These are phyloP conservation scores for Mycteria americana DNA, from an alignment of 2,797 vertebrate species.

Conservation along the genomic window DNA sequence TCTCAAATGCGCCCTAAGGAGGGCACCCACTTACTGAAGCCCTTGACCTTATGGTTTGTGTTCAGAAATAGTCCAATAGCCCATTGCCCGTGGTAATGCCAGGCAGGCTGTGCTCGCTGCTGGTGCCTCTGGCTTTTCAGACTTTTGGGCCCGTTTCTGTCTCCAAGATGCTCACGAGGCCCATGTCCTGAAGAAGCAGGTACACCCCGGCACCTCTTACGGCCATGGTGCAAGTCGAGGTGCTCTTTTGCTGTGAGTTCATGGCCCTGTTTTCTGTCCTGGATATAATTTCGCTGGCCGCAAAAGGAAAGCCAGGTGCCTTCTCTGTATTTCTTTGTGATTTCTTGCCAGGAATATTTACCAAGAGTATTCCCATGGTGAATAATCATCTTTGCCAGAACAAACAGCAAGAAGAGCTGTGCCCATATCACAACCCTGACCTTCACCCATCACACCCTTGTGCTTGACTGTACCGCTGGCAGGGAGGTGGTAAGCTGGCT, in stretches of 20 bases:
- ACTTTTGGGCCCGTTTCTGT: background rate
- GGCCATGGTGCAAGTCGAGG: rapidly evolving
- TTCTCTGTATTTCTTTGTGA: background rate
- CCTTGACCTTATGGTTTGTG: background rate
- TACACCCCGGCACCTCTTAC: background rate
- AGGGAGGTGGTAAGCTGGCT: background rate
- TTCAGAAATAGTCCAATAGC: background rate
- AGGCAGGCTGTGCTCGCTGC: background rate
- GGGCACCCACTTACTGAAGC: background rate
- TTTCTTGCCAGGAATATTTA: background rate
- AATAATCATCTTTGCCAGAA: background rate
- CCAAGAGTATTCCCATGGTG: background rate
- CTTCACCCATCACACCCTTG: background rate
- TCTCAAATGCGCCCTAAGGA: background rate
- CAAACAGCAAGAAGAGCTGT: background rate
- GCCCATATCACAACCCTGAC: background rate
- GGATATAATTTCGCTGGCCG: background rate
- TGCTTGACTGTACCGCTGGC: background rate
- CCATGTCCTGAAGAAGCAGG: background rate
- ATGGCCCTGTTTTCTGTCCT: background rate
- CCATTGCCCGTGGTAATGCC: rapidly evolving
- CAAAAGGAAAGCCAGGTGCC: background rate
- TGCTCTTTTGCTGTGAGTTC: background rate
- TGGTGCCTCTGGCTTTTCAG: background rate
- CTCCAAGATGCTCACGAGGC: background rate